Evolutionary conservation across 2,888 invertebrate genomes (phyloP), one percentile per base, ranked within the genome.

Genomic region (Aspidiotus rigidus): DNA sequence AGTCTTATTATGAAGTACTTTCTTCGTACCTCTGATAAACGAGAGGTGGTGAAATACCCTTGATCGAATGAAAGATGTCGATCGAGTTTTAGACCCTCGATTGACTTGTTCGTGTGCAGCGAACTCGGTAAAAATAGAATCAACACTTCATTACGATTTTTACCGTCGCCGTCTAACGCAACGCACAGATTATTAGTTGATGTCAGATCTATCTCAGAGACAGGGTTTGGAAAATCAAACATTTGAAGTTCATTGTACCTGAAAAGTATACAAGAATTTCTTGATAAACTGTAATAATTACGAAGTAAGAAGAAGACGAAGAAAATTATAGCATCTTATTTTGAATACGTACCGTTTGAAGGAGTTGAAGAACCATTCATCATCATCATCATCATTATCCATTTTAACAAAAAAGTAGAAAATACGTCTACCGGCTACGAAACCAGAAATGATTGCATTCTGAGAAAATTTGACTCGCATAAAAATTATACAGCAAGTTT

Each of bases 221-320:
- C 57, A 16, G 55, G 28, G 55, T 56, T 62, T 54, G 55, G 55
- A 17, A 69, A 57, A 44, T 62, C 62, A 16, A 63, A 69, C 69
- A 69, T 69, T 42, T 69, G 62, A 11, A 69, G 55, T 42, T 69
- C 55, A 62, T 63, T 62, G 49, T 69, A 69, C 15, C 69, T 69
- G 55, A 11, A 54, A 61, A 5, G 7, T 5, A 7, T 39, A 16
- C 60, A 9, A 63, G 44, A 11, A 63, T 28, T 59, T 5, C 10
- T 2, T 3, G 28, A 28, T 13, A 2, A 10, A 17, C 5, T 28
- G 10, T 9, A 59, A 59, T 28, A 11, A 28, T 39, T 10, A 39
- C 17, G 6, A 42, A 16, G 8, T 13, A 16, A 56, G 7, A 10
- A 7, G 28, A 16, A 13, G n/a, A 13, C 3, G 5, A 49, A 13